Evolutionary conservation across 2,888 invertebrate species (phyloP).

Genomic region (Sericinus montela): DNA sequence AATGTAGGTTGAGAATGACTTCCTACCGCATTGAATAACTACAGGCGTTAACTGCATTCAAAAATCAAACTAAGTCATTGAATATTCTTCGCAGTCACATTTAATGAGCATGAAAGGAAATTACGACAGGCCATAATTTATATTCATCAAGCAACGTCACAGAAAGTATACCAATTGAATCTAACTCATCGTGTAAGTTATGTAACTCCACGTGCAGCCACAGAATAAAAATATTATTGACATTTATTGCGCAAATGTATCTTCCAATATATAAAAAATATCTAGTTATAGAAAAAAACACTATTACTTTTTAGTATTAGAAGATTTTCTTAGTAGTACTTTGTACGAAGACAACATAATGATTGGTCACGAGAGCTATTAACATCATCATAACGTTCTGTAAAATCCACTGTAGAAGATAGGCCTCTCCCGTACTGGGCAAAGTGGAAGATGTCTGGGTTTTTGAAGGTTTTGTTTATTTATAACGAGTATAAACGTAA

Average conservation of each 20-base stretch:
- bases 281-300: too few species aligned
- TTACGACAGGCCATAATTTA: slow-evolving; percentile 1
- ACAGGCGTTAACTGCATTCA: background rate
- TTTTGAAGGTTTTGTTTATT: too few species aligned
- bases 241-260: background rate
- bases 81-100: slow-evolving; percentile 4
- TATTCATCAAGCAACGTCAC: slow-evolving; percentile 3
- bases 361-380: too few species aligned
- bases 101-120: background rate
- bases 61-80: slow-evolving; percentile 1
- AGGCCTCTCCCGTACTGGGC: too few species aligned
- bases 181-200: slow-evolving; percentile 5
- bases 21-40: slow-evolving; percentile 5
- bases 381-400: too few species aligned
- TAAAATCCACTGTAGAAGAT: too few species aligned
- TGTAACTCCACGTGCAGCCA: background rate
- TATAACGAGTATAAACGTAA: too few species aligned
- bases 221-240: background rate
- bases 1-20: background rate
- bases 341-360: too few species aligned
- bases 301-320: too few species aligned
- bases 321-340: too few species aligned
- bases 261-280: too few species aligned
- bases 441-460: too few species aligned
- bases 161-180: slow-evolving; percentile 11